Percentiles rank a stretch among this genome's conserved stretches.
Evolutionary conservation across 35 echinoderm and acorn worm genomes (phyloP).

Genomic region (Chiridota heheva): DNA sequence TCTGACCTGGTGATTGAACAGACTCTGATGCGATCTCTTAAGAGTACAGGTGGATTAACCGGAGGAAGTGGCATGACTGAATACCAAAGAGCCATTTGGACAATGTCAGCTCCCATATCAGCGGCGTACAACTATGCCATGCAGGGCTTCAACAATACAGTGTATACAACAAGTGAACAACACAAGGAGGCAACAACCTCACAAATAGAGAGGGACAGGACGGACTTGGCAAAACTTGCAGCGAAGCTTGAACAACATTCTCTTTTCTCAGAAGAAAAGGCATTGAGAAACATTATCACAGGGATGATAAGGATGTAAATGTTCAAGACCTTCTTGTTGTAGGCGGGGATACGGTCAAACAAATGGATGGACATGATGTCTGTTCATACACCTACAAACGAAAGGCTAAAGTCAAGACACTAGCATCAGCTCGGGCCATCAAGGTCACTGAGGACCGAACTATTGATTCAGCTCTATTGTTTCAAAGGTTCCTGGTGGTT

Average conservation of each 20-base stretch:
- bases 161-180: conserved; percentile 68
- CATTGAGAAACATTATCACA: conserved; percentile 57
- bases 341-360: conserved; percentile 29
- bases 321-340: conserved; percentile 44
- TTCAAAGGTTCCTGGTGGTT: conserved; percentile 43
- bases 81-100: conserved; percentile 30
- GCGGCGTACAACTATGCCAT: conserved; percentile 60
- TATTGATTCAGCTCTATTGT: conserved; percentile 41
- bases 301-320: conserved; percentile 57
- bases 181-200: conserved; percentile 38
- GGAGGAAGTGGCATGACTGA: conserved; percentile 58
- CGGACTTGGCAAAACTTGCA: conserved; percentile 26
- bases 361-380: conserved; percentile 41
- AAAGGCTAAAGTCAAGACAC: conserved; percentile 36
- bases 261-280: conserved; percentile 39
- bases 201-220: conserved; percentile 14
- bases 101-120: conserved; percentile 32
- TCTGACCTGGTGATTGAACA: conserved; percentile 76
- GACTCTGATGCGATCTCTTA: conserved; percentile 42
- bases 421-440: conserved; percentile 8
- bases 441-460: conserved; percentile 49
- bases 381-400: conserved; percentile 34
- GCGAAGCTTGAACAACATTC: conserved; percentile 7
- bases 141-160: conserved; percentile 72
- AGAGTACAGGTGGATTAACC: conserved; percentile 49